phyloP scores from a whole-genome alignment of 1,140 invertebrate species.

The Diachasma alloeum region DNA sequence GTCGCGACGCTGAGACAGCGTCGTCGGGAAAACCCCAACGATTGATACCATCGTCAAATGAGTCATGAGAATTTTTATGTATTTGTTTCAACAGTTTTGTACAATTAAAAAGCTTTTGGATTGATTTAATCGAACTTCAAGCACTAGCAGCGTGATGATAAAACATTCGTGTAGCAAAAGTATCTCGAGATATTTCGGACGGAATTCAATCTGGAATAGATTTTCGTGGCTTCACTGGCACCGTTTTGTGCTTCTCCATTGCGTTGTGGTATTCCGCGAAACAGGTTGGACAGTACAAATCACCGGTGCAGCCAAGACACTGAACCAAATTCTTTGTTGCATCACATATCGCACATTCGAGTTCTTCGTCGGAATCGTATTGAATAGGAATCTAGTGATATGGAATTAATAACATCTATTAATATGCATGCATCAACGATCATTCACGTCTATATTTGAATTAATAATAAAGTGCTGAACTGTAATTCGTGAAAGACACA shows the following conservation, averaged over 20 bases:
- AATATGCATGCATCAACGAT: not conserved
- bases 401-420: not conserved
- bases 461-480: too few species aligned
- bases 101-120: not conserved
- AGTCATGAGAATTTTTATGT: not conserved
- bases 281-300: constrained; percentile 52
- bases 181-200: not conserved
- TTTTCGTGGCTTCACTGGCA: constrained; percentile 37
- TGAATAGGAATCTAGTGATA: not conserved
- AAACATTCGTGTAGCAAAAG: not conserved
- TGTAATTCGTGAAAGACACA: too few species aligned
- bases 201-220: constrained; percentile 19
- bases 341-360: constrained; percentile 50
- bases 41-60: constrained; percentile 2
- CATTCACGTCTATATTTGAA: not conserved
- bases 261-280: constrained; percentile 56
- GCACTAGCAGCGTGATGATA: not conserved
- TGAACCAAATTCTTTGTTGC: constrained; percentile 40
- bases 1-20: constrained; percentile 23
- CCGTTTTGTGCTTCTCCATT: constrained; percentile 44
- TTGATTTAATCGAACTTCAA: not conserved
- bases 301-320: constrained; percentile 49
- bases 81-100: not conserved
- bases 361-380: constrained; percentile 38
- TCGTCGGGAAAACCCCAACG: constrained; percentile 19